phyloP scores from a whole-genome alignment of 1,140 invertebrate species.

The Lordiphosa collinella region DNA sequence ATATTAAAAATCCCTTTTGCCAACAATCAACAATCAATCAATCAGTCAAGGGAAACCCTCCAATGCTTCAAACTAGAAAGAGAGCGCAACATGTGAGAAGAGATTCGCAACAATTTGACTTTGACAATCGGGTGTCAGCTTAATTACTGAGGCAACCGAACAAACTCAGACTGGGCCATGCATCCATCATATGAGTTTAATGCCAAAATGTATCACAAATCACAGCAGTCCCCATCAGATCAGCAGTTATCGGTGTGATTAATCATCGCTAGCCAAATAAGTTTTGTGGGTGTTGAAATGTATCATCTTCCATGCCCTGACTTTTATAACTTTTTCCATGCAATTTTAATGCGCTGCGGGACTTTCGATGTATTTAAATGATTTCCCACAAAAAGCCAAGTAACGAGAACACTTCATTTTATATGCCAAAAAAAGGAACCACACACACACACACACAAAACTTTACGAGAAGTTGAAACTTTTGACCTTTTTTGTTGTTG shows the following conservation, averaged over 20 bases:
- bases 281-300: background rate
- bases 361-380: constrained; percentile 53
- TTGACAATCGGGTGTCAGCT: constrained; percentile 29
- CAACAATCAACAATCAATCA: constrained; percentile 55
- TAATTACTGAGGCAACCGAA: constrained; percentile 44
- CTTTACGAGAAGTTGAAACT: constrained; percentile 64
- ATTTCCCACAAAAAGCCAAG: constrained; percentile 36
- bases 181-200: constrained; percentile 59
- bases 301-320: constrained; percentile 1
- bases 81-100: constrained; percentile 30
- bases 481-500: constrained; percentile 58
- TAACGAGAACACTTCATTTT: constrained; percentile 60
- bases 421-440: constrained; percentile 45
- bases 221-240: constrained; percentile 41
- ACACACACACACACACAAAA: constrained; percentile 25
- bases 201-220: constrained; percentile 27
- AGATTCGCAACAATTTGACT: background rate
- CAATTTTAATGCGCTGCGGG: constrained; percentile 51
- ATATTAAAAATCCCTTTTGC: constrained; percentile 30
- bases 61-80: background rate
- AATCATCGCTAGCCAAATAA: constrained; percentile 30
- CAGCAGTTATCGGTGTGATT: constrained; percentile 34
- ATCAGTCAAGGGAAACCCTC: constrained; percentile 29
- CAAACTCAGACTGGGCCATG: constrained; percentile 2
- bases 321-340: constrained; percentile 21